Percentiles rank a stretch among this genome's conserved stretches.
Evolutionary conservation across 2,888 invertebrate species (phyloP).

Genomic region (Imbricaverruca yamaguchii): DNA sequence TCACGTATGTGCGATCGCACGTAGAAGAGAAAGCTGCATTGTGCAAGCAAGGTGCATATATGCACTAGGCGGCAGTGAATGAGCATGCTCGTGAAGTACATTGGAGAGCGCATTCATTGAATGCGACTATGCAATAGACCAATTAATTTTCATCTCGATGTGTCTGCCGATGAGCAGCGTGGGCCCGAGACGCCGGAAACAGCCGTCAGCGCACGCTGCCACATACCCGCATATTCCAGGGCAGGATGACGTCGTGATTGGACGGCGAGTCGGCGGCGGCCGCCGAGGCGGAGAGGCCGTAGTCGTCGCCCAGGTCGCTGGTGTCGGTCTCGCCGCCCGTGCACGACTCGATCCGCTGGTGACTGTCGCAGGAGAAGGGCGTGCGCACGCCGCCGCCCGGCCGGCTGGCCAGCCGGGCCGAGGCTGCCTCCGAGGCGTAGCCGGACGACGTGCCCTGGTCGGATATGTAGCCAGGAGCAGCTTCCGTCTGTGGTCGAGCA

Average conservation of each 20-base stretch:
- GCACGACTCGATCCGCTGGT: neutral
- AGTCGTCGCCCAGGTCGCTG: neutral
- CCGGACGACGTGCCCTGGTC: slow-evolving; percentile 1
- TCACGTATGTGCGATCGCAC: too few relatives aligned
- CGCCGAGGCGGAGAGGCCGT: neutral
- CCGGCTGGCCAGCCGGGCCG: neutral
- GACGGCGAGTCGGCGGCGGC: neutral
- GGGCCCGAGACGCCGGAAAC: too few relatives aligned
- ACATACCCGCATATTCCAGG: slow-evolving; percentile 1
- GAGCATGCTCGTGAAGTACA: too few relatives aligned
- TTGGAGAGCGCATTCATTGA: too few relatives aligned
- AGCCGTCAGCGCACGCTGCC: neutral
- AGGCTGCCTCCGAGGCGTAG: neutral
- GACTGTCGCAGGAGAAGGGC: neutral
- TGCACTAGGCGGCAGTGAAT: too few relatives aligned
- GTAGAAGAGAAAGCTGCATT: too few relatives aligned
- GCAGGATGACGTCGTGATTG: neutral
- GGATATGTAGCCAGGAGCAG: neutral
- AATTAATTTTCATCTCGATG: too few relatives aligned
- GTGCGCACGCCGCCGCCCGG: neutral
- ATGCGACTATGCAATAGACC: too few relatives aligned
- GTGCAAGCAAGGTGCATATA: too few relatives aligned
- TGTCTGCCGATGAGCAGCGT: too few relatives aligned
- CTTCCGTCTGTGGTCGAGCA: neutral
- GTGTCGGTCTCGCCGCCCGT: neutral